phyloP scores from a whole-genome alignment of 2,113 vertebrate genomes.

The Alligator mississippiensis region DNA sequence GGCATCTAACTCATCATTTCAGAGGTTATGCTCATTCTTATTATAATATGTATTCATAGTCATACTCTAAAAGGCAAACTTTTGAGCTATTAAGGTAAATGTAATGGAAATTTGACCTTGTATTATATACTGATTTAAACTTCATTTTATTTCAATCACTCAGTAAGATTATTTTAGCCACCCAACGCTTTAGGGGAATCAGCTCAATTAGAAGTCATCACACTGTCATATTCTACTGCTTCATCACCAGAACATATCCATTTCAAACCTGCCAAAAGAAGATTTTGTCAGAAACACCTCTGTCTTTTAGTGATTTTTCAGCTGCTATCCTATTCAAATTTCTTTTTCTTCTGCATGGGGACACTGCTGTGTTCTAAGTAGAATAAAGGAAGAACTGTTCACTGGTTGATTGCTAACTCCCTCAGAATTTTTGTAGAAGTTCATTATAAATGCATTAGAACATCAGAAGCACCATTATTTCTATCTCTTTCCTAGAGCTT shows the following conservation, averaged over 20 bases:
- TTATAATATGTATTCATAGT: neutral
- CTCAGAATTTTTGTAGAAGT: neutral
- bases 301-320: neutral
- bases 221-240: neutral
- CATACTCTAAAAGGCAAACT: neutral
- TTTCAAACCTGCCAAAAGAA: neutral
- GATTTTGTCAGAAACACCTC: neutral
- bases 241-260: neutral
- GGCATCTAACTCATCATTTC: neutral
- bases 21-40: neutral
- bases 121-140: neutral
- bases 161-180: neutral
- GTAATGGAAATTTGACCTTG: neutral
- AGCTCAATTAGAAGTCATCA: neutral
- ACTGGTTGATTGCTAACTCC: neutral
- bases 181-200: neutral
- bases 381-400: neutral
- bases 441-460: neutral
- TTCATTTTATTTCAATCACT: neutral
- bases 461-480: neutral
- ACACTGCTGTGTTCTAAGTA: neutral
- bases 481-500: neutral
- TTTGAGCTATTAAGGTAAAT: neutral
- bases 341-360: neutral
- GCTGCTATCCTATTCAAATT: neutral